Evolutionary conservation across 2,888 invertebrate genomes (phyloP).

Genomic region (Cerastis rubricosa): DNA sequence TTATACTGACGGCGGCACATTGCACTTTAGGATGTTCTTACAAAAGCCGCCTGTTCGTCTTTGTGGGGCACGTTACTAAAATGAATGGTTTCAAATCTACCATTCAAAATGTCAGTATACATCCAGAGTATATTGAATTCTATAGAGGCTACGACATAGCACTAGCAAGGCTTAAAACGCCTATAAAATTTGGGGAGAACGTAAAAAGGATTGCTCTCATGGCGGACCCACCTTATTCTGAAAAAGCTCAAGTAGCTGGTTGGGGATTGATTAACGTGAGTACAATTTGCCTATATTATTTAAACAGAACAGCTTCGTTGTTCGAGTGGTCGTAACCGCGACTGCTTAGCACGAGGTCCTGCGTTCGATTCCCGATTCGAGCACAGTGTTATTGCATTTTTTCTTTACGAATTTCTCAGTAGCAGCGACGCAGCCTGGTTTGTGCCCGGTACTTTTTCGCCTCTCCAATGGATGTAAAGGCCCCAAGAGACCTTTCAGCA

Average conservation of each 20-base stretch:
- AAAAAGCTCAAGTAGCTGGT: conserved; percentile 63
- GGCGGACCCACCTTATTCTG: conserved; percentile 47
- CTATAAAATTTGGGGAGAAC: conserved; percentile 31
- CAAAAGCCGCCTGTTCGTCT: neutral
- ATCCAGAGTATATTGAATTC: neutral
- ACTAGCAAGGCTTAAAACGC: conserved; percentile 34
- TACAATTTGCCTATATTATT: conserved; percentile 1
- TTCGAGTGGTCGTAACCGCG: neutral
- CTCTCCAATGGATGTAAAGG: too few relatives aligned
- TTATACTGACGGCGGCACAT: conserved; percentile 74
- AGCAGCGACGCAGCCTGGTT: too few relatives aligned
- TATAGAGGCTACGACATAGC: conserved; percentile 58
- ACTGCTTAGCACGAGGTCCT: neutral
- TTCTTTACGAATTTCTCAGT: too few relatives aligned
- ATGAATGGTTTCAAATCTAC: neutral
- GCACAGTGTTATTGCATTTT: too few relatives aligned
- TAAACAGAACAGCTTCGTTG: neutral
- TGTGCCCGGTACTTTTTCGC: too few relatives aligned
- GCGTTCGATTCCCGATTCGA: too few relatives aligned
- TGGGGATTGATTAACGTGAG: conserved; percentile 56
- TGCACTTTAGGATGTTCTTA: conserved; percentile 57
- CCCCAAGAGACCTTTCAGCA: too few relatives aligned
- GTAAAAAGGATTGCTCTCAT: conserved; percentile 63
- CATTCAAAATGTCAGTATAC: neutral
- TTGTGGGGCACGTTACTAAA: conserved; percentile 46